phyloP scores from a whole-genome alignment of 2,888 invertebrate species.

The Nomada fucata region DNA sequence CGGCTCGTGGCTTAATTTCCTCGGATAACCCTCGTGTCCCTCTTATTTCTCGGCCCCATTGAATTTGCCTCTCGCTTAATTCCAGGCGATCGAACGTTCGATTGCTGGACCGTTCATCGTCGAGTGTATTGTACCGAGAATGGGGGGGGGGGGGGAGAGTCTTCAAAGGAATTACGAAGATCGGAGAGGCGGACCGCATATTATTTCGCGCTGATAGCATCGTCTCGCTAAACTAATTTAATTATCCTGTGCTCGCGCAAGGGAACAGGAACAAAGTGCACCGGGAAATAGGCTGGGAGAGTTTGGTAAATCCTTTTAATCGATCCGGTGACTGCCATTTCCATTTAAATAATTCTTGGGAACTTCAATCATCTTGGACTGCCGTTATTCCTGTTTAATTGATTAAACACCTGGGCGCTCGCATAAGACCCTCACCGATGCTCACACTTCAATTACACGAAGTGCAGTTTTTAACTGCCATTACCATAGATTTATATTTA shows the following conservation, averaged over 20 bases:
- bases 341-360: background rate
- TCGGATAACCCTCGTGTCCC: slow-evolving; percentile 5
- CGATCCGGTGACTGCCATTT: background rate
- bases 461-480: too few relatives aligned
- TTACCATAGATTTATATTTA: too few relatives aligned
- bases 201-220: slow-evolving; percentile 53
- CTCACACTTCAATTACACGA: too few relatives aligned
- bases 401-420: background rate
- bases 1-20: slow-evolving; percentile 14
- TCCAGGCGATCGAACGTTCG: slow-evolving; percentile 37
- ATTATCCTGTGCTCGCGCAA: slow-evolving; percentile 45
- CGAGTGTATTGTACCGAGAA: slow-evolving; percentile 37
- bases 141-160: background rate
- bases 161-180: slow-evolving; percentile 54
- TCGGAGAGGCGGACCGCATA: slow-evolving; percentile 49
- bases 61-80: slow-evolving; percentile 49
- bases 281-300: slow-evolving; percentile 24
- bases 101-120: slow-evolving; percentile 25
- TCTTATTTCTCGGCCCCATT: slow-evolving; percentile 40
- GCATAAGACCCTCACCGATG: too few relatives aligned
- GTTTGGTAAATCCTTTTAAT: slow-evolving; percentile 39
- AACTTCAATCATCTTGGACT: slow-evolving; percentile 21
- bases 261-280: slow-evolving; percentile 14
- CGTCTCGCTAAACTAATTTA: slow-evolving; percentile 57
- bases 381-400: background rate